Base-by-base conservation (phyloP, 37 sponge, comb jelly and placozoan species). In the Cliona cf. orientalis region DNA sequence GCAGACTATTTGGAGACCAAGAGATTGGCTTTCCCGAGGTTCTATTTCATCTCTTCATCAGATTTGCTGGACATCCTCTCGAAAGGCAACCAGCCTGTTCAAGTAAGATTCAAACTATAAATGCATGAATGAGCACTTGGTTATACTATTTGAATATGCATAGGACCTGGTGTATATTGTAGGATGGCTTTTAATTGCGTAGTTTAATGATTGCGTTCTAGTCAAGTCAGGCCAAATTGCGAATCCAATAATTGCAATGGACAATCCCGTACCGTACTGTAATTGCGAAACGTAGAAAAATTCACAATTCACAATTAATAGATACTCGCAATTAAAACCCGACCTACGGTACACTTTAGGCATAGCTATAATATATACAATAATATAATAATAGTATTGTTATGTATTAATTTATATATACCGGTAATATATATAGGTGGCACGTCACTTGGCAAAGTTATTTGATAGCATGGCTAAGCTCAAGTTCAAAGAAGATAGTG, bases 1-100 rank as follows among this genome's bases (percentile, higher is more conserved):
- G 96, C 97, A 28, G 97, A 99, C 26, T 99, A 99, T 72, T 87
- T 99, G 74, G 99, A 99, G 78, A 99, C 97, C 23, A 99, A 99
- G 84, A 85, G 99, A 42, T 85, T 99, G 46, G 99, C 97, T 31
- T 99, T 99, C 86, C 99, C 99, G 14, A 83, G 99, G n/a, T 99
- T 99, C 95, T 99, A 99, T 83, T 99, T 99, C 82, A 87, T 99
- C 70, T 99, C 99, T 26, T 93, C 99, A 33, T 89, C 95, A 59
- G 99, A 99, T 68, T 87, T 99, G 43, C 75, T 99, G 75, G 95
- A 99, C 72, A 99, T 99, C 71, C 85, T 99, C 72, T 99, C 99
- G 42, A 99, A 99, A 36, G 99, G 99, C 25, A 96, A 96, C 75
- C 92, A 92, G 58, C 99, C 99, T 9, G 66, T 80, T 3, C 79